These are phyloP conservation scores for Ochlodes sylvanus DNA, from an alignment of 2,888 invertebrate genomes.

Conservation along the genomic window DNA sequence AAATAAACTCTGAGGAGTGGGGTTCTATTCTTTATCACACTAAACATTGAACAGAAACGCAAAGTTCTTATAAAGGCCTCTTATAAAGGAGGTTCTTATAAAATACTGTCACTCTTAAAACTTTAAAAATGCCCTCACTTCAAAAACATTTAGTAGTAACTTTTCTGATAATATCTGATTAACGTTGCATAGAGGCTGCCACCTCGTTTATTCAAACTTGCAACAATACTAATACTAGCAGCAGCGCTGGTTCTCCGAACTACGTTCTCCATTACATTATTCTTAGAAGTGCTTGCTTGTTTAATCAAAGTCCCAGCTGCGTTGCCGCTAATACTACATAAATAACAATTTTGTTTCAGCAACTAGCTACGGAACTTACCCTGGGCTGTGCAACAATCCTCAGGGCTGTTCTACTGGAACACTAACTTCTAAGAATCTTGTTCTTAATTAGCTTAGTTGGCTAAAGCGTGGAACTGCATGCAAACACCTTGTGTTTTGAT, in stretches of 20 bases:
- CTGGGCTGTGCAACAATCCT: slow-evolving; percentile 21
- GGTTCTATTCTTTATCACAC: too few relatives aligned
- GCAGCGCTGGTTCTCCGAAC: background rate
- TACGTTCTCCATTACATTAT: slow-evolving; percentile 9
- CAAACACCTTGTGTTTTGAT: background rate
- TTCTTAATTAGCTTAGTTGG: slow-evolving; percentile 26
- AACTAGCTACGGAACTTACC: slow-evolving; percentile 23
- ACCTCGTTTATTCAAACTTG: background rate
- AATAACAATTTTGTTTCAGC: slow-evolving; percentile 26
- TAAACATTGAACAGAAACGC: too few relatives aligned
- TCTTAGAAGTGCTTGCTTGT: slow-evolving; percentile 25
- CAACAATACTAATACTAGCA: background rate
- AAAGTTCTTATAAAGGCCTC: too few relatives aligned
- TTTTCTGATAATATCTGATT: too few relatives aligned
- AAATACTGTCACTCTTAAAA: too few relatives aligned
- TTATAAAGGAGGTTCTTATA: too few relatives aligned
- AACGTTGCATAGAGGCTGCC: too few relatives aligned
- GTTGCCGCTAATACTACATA: slow-evolving; percentile 20
- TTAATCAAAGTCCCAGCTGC: slow-evolving; percentile 19
- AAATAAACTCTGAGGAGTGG: too few relatives aligned
- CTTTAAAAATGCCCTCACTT: too few relatives aligned
- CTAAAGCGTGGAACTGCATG: slow-evolving; percentile 12
- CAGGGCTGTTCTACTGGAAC: slow-evolving; percentile 16
- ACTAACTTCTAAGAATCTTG: slow-evolving; percentile 17
- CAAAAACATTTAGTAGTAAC: too few relatives aligned